Evolutionary conservation across 2,888 invertebrate species (phyloP).

Genomic region (Amphipoea oculea): DNA sequence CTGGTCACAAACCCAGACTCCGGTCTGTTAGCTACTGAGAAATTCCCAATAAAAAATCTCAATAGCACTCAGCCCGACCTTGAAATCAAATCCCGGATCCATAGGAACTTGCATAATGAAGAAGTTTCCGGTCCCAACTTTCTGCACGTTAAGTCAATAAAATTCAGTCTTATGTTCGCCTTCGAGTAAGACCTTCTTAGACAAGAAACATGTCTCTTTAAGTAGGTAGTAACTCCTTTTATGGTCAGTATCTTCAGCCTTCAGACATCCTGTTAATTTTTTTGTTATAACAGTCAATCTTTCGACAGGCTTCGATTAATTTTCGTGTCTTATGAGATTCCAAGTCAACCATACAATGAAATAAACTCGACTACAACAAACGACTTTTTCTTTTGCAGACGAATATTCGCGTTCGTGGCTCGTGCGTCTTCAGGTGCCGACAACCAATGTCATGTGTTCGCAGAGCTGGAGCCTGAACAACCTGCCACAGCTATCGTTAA

Average conservation of each 20-base stretch:
- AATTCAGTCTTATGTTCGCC: neutral
- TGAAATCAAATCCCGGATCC: neutral
- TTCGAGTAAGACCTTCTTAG: neutral
- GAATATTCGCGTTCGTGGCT: constrained; percentile 99
- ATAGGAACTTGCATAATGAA: neutral
- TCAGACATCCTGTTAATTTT: no score
- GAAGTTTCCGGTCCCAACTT: no score
- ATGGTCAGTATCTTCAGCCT: neutral
- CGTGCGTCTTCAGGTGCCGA: constrained; percentile 95
- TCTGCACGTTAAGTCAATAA: neutral
- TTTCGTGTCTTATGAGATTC: neutral
- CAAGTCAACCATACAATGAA: neutral
- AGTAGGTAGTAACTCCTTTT: neutral
- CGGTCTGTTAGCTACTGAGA: neutral
- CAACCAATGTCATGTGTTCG: constrained; percentile 99
- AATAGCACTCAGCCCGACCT: neutral
- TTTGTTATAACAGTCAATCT: neutral
- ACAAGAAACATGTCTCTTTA: neutral
- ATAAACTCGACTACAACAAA: neutral
- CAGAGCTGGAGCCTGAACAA: constrained; percentile 97
- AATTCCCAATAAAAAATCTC: neutral
- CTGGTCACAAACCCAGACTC: neutral
- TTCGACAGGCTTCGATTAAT: neutral
- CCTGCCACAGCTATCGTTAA: constrained; percentile 99
- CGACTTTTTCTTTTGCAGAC: constrained; percentile 86